Percentiles rank a stretch among this genome's conserved stretches.
These are phyloP conservation scores for Solenopsis fugax DNA, from an alignment of 1,140 invertebrate genomes.

Conservation along the genomic window DNA sequence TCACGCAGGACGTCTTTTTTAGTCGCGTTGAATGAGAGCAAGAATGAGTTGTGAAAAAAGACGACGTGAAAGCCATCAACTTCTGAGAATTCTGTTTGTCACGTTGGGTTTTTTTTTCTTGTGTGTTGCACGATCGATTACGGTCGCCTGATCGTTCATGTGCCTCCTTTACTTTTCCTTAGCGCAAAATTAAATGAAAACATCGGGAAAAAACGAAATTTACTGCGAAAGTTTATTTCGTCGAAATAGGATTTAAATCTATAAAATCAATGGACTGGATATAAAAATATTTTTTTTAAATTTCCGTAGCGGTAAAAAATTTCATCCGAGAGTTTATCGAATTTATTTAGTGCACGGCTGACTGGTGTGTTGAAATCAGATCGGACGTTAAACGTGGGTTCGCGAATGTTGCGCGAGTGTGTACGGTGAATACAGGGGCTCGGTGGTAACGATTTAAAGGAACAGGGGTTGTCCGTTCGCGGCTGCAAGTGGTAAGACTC, in stretches of 20 bases:
- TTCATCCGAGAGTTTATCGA: conserved; percentile 38
- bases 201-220: background rate
- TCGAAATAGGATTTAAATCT: conserved; percentile 27
- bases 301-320: conserved; percentile 34
- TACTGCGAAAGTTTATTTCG: conserved; percentile 24
- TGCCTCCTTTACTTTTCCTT: background rate
- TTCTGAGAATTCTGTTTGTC: conserved; percentile 10
- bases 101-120: conserved; percentile 4
- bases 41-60: conserved; percentile 40
- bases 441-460: conserved; percentile 23
- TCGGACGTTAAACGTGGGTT: conserved; percentile 19
- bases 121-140: conserved; percentile 46
- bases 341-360: conserved; percentile 38
- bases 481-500: conserved; percentile 49
- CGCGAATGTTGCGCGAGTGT: conserved; percentile 14
- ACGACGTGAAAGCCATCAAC: background rate
- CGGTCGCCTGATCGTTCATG: background rate
- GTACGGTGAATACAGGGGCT: background rate
- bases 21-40: background rate
- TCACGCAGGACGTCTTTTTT: background rate
- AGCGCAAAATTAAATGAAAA: conserved; percentile 16
- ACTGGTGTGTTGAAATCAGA: conserved; percentile 50
- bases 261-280: conserved; percentile 32
- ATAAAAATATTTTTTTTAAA: conserved; percentile 36
- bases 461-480: background rate